Percentiles rank a stretch among this genome's conserved stretches.
phyloP scores from a whole-genome alignment of 1,140 invertebrate species.

The Macrocentrus cingulum region DNA sequence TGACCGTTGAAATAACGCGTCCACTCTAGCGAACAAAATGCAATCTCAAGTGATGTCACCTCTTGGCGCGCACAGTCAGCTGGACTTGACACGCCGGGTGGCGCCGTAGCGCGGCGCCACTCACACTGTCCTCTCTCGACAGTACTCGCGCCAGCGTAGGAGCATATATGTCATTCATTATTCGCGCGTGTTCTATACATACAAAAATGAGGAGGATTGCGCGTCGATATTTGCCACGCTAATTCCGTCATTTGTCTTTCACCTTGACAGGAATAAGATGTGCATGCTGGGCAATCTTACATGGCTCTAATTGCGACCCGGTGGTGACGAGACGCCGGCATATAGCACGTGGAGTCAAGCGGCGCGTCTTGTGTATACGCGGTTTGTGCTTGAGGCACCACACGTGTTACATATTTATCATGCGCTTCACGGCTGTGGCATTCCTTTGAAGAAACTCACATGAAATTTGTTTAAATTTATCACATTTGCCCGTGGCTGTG shows the following conservation, averaged over 20 bases:
- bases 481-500: constrained; percentile 15
- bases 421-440: constrained; percentile 22
- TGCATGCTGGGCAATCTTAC: neutral
- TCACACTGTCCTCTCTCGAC: neutral
- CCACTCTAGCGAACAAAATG: constrained; percentile 19
- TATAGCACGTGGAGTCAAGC: constrained; percentile 7
- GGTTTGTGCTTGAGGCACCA: constrained; percentile 1
- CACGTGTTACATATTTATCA: constrained; percentile 23
- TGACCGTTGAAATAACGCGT: constrained; percentile 1
- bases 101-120: constrained; percentile 18
- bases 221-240: constrained; percentile 5
- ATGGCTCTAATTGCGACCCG: neutral
- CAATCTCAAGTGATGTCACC: constrained; percentile 2
- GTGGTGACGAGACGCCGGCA: neutral
- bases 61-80: constrained; percentile 10
- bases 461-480: constrained; percentile 24
- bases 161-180: constrained; percentile 21
- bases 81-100: constrained; percentile 21
- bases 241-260: constrained; percentile 1
- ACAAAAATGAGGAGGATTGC: neutral
- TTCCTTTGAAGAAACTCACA: constrained; percentile 24
- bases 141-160: too few species aligned
- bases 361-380: constrained; percentile 1
- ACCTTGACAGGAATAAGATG: neutral
- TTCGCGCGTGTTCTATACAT: too few species aligned